These are phyloP conservation scores for Hymenopus coronatus DNA, from an alignment of 2,888 invertebrate genomes.

Conservation along the genomic window DNA sequence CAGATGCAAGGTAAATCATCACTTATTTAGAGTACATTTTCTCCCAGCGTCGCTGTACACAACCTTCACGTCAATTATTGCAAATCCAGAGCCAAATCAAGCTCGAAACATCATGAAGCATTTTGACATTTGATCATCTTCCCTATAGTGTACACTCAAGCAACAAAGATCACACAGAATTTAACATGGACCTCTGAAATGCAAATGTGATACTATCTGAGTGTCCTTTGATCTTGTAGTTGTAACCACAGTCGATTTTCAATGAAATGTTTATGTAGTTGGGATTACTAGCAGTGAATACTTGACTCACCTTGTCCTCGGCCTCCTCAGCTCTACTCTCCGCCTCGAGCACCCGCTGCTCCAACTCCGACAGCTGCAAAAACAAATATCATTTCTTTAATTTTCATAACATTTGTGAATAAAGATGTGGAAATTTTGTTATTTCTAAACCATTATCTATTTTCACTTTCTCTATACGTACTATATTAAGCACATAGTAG, in stretches of 20 bases:
- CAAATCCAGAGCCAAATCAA: no score
- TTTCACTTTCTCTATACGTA: no score
- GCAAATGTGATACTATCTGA: background rate
- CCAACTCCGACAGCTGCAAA: conserved; percentile 89
- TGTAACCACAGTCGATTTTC: background rate
- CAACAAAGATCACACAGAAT: background rate
- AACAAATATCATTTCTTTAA: conserved; percentile 23
- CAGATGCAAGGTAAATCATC: no score
- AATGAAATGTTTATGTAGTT: background rate
- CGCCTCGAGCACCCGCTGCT: conserved; percentile 88
- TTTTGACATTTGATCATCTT: background rate
- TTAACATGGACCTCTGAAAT: background rate
- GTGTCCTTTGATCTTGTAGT: background rate
- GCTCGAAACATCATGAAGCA: no score
- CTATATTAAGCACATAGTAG: no score
- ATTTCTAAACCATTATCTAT: no score
- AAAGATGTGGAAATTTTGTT: no score
- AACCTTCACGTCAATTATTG: no score
- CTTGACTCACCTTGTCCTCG: conserved; percentile 79
- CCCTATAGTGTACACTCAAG: background rate
- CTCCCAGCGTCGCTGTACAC: no score
- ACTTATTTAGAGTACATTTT: no score
- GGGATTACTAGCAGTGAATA: background rate
- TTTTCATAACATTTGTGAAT: background rate
- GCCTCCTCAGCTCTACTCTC: conserved; percentile 91